phyloP scores from a whole-genome alignment of 2,797 vertebrate genomes.

The Rousettus madagascariensis region DNA sequence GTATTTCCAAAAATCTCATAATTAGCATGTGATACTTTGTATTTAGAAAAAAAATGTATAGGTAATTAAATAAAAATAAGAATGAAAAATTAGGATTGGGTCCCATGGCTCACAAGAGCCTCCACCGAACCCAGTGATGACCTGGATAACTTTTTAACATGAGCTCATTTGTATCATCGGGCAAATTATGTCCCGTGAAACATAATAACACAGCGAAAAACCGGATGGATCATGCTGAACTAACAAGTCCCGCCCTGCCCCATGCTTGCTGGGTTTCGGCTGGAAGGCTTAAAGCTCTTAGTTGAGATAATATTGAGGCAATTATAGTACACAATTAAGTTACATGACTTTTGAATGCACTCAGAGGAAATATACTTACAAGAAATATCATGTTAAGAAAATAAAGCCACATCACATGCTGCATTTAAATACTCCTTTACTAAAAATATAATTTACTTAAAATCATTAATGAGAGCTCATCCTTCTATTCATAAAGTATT shows the following conservation, averaged over 20 bases:
- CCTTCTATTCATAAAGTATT: background rate
- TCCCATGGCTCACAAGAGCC: background rate
- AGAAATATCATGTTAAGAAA: constrained; percentile 32
- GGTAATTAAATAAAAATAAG: background rate
- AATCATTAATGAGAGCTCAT: background rate
- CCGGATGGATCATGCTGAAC: background rate
- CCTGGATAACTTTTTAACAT: background rate
- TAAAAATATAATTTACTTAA: constrained; percentile 48
- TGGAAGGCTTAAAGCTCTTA: constrained; percentile 3
- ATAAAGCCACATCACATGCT: background rate
- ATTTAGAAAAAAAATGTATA: background rate
- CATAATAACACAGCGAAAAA: background rate
- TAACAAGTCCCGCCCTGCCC: background rate
- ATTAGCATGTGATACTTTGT: background rate
- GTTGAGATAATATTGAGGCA: constrained; percentile 52
- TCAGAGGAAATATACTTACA: background rate
- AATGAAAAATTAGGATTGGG: background rate
- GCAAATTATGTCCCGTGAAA: background rate
- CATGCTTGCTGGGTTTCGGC: background rate
- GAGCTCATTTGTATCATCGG: background rate
- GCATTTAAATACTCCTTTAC: constrained; percentile 12
- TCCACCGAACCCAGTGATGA: background rate
- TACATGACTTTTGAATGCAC: constrained; percentile 4
- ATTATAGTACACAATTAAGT: background rate
- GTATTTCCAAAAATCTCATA: background rate